These are phyloP conservation scores for Teleogryllus oceanicus DNA, from an alignment of 2,888 invertebrate genomes.

Conservation along the genomic window DNA sequence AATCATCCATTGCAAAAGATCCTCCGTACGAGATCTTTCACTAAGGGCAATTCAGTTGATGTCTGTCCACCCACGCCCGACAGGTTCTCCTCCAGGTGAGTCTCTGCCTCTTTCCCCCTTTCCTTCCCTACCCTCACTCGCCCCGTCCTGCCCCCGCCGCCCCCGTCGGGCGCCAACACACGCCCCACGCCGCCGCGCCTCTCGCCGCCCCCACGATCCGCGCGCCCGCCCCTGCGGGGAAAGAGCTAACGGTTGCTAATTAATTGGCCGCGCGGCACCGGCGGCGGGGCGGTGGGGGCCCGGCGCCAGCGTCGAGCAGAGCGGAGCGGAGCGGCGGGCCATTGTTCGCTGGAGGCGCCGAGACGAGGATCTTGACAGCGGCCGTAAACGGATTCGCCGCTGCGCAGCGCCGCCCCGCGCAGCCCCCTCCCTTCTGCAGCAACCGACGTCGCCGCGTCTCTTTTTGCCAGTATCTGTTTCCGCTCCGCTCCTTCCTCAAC, in stretches of 20 bases:
- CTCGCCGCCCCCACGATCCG: neutral
- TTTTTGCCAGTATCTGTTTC: no score
- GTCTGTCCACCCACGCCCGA: no score
- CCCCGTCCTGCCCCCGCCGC: neutral
- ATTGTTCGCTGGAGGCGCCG: neutral
- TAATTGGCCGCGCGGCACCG: neutral
- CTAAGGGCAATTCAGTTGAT: no score
- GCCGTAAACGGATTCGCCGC: neutral
- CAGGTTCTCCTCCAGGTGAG: no score
- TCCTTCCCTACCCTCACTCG: neutral
- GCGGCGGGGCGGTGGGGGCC: neutral
- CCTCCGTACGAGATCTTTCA: no score
- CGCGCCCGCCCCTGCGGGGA: neutral
- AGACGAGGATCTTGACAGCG: constrained; percentile 10
- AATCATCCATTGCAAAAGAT: no score
- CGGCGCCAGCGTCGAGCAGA: neutral
- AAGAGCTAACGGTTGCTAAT: constrained; percentile 2
- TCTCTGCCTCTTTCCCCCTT: neutral
- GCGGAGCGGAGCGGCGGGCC: neutral
- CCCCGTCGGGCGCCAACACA: neutral
- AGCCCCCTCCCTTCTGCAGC: no score
- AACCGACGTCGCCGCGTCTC: no score
- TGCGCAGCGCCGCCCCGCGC: neutral
- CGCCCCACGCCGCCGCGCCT: neutral
- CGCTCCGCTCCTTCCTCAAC: no score